Base-by-base conservation (phyloP, 2,888 invertebrate genomes). In the Napeogenes sylphis region DNA sequence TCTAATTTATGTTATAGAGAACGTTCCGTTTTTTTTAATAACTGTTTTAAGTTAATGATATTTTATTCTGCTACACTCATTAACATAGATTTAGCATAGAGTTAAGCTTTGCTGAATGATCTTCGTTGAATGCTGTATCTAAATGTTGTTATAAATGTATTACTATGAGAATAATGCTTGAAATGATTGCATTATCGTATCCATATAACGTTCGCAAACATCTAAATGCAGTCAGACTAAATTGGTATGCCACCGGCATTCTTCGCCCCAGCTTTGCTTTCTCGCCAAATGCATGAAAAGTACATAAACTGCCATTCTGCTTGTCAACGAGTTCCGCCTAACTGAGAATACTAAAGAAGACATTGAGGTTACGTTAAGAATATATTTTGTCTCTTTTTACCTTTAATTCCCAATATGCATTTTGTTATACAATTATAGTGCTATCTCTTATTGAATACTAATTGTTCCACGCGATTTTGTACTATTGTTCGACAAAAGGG, bases 201-300 rank as follows among this genome's bases (percentile, higher is more conserved):
- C 70, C 68, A 71, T 53, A 47, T 47, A 46, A 69, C 70, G 69
- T 72, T 85, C 83, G 87, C 85, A 87, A 77, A 73, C 78, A 73
- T 83, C 84, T 85, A 87, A 87, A 88, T 85, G 84, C 84, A 85
- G 84, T 81, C 71, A 71, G 75, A 82, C 85, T 88, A 87, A 87
- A 86, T 87, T 80, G 75, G 86, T 86, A 82, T 78, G 77, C 78
- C 76, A 80, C 82, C 78, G 76, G 73, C 74, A 77, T 77, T 77
- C 76, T 77, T 79, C 82, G 86, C 86, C 86, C 85, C 84, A 83
- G 82, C 82, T 80, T 78, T 78, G 82, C 83, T 83, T 87, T 86
- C 85, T 83, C 82, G 82, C 78, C 77, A 81, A 83, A 85, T 80
- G 80, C 85, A 84, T 84, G 83, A 85, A 85, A 82, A 79, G 78